A percentile compares a stretch with the other conserved stretches of the same genome.
These are phyloP conservation scores for Lepidochrysops patricia DNA, from an alignment of 2,888 invertebrate genomes.

Conservation along the genomic window DNA sequence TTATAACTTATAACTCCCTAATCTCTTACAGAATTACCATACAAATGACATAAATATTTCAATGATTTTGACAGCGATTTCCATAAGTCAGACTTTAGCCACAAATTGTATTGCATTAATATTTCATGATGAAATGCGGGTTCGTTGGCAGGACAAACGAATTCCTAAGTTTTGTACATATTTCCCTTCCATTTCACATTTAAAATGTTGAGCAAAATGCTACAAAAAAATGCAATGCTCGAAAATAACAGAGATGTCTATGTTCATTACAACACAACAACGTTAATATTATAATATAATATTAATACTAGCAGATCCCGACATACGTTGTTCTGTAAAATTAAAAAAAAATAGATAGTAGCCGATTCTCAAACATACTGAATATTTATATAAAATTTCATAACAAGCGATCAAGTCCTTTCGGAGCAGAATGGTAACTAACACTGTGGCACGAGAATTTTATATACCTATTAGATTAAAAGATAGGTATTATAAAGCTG, in stretches of 20 bases:
- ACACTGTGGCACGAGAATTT: too few species aligned
- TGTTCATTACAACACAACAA: background rate
- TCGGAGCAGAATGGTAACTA: too few species aligned
- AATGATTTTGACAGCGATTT: background rate
- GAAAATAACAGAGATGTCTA: too few species aligned
- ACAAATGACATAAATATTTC: background rate
- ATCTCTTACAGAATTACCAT: background rate
- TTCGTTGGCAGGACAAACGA: background rate
- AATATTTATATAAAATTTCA: too few species aligned
- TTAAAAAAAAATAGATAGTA: too few species aligned
- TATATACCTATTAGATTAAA: too few species aligned
- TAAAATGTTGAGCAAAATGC: background rate
- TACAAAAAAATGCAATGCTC: background rate
- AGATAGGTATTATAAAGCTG: too few species aligned
- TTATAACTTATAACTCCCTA: background rate
- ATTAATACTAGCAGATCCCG: too few species aligned
- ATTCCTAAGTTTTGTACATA: background rate
- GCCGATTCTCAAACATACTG: too few species aligned
- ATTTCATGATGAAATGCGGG: background rate
- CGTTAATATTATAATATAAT: too few species aligned
- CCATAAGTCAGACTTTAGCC: background rate
- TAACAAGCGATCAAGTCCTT: too few species aligned
- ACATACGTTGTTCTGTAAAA: too few species aligned
- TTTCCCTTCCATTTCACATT: background rate
- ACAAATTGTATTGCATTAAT: background rate